A percentile compares a stretch with the other conserved stretches of the same genome.
Conservation (phyloP, 2,113 vertebrate species). For the Mesembrinibis cayennensis region DNA sequence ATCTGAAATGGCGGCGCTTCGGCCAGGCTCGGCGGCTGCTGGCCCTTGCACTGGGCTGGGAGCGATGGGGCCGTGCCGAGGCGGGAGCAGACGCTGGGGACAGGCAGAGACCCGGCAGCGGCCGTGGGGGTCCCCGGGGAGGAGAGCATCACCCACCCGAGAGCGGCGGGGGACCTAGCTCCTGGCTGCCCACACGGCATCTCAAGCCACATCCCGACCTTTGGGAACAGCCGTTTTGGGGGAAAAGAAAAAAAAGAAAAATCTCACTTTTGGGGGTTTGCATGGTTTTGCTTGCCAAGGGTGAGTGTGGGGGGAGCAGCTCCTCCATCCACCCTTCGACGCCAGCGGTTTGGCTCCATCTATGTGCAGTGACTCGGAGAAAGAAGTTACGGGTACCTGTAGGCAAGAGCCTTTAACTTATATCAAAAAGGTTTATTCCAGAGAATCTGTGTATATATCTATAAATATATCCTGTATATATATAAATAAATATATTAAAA, state of each 20-base stretch:
- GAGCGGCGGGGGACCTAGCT: background rate
- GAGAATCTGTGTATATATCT: slow-evolving; percentile 84
- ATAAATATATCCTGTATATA: slow-evolving; percentile 79
- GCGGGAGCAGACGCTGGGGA: background rate
- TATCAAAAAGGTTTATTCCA: slow-evolving; percentile 80
- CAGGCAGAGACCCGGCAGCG: background rate
- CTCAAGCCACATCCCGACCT: background rate
- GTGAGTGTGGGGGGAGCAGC: background rate
- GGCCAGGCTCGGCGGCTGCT: background rate
- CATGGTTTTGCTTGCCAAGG: background rate
- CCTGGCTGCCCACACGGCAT: background rate
- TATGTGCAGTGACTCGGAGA: slow-evolving; percentile 68
- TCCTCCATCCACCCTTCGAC: background rate
- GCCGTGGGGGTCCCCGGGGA: background rate
- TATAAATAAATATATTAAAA: slow-evolving; percentile 67
- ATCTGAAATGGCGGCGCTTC: background rate
- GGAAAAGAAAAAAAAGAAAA: background rate
- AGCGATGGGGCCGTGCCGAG: background rate
- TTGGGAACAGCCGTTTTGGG: background rate
- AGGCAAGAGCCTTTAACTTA: slow-evolving; percentile 76
- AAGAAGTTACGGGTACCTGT: slow-evolving; percentile 79
- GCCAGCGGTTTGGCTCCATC: slow-evolving; percentile 37
- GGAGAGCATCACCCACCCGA: background rate
- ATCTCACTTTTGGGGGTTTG: background rate
- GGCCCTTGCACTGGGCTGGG: background rate